Conservation (phyloP, 2,113 vertebrate genomes). For the Oreochromis tanganicae region DNA sequence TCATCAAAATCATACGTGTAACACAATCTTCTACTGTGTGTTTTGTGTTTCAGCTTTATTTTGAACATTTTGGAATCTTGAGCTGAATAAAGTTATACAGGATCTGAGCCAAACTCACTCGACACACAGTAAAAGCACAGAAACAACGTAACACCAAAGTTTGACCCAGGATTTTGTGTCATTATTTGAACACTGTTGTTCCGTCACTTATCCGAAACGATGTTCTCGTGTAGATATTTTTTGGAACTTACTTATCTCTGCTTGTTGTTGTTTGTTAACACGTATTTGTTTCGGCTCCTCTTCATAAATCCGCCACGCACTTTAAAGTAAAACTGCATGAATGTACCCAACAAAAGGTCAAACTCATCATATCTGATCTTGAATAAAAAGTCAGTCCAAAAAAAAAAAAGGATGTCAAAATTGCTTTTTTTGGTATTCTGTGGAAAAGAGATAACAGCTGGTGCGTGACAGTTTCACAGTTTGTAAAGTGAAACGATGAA, state of each 20-base stretch:
- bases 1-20: not conserved
- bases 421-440: too few species aligned
- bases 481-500: not conserved
- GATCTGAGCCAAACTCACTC: not conserved
- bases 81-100: not conserved
- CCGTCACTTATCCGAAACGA: not conserved
- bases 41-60: not conserved
- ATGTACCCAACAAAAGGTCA: not conserved
- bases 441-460: too few species aligned
- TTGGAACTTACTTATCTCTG: not conserved
- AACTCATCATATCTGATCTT: not conserved
- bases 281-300: fast-evolving
- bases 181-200: not conserved
- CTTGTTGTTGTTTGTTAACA: not conserved
- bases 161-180: not conserved
- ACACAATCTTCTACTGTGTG: fast-evolving
- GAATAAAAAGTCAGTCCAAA: not conserved
- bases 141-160: not conserved
- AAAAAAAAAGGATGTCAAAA: not conserved
- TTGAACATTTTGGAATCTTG: fast-evolving
- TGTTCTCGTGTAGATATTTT: not conserved
- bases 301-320: not conserved
- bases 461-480: too few species aligned
- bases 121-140: not conserved
- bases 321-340: not conserved